Conservation (phyloP, 1,140 invertebrate species). For the Samia ricini region DNA sequence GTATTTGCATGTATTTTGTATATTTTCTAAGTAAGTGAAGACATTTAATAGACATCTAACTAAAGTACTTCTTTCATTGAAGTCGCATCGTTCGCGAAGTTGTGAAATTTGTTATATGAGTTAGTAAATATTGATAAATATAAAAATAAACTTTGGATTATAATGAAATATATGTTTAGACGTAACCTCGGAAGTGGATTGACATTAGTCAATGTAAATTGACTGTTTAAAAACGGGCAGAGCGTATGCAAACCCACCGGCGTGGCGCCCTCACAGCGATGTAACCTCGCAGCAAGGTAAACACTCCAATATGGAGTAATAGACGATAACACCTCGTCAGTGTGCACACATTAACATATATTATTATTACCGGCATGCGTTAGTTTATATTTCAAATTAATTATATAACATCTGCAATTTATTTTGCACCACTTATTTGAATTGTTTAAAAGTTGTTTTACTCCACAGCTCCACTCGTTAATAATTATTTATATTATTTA, state of each 20-base stretch:
- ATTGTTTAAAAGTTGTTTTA: too few relatives aligned
- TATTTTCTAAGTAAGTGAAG: too few relatives aligned
- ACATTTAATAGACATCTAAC: too few relatives aligned
- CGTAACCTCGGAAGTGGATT: slow-evolving; percentile 11
- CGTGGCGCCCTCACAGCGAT: background rate
- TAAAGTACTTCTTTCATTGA: too few relatives aligned
- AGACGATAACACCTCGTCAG: background rate
- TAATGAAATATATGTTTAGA: background rate
- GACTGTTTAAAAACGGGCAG: background rate
- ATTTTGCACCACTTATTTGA: too few relatives aligned
- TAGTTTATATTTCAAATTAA: background rate
- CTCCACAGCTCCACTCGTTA: too few relatives aligned
- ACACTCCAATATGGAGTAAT: background rate
- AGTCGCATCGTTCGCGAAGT: background rate
- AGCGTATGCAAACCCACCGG: background rate
- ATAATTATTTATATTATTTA: too few relatives aligned
- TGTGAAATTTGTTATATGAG: background rate
- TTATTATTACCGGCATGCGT: background rate
- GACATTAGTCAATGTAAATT: background rate
- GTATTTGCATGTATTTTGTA: too few relatives aligned
- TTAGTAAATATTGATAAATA: background rate
- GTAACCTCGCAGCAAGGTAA: background rate
- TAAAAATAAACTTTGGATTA: background rate
- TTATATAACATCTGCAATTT: too few relatives aligned
- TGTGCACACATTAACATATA: background rate